Base-by-base conservation (phyloP, 2,797 vertebrate species). In the Ambastaia sidthimunki region DNA sequence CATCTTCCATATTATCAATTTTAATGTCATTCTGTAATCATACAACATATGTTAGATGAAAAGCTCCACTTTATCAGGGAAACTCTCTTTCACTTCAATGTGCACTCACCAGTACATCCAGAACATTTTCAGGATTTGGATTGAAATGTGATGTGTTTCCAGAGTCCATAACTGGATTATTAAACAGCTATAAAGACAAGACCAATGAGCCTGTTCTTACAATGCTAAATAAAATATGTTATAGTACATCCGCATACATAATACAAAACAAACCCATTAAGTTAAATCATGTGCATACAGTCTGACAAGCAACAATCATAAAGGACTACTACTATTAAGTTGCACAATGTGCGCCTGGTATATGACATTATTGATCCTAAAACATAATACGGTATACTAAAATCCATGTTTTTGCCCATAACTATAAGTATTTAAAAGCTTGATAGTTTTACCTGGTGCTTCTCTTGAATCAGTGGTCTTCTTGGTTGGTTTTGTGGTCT, bases 1-100 rank as follows among this genome's bases (percentile, higher is more conserved):
- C 94, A 23, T 95, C 93, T 80, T 94, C 91, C 76, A 83, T 84
- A 82, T 90, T 94, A 23, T 94, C 90, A 57, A 95, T 94, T 86
- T 94, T 88, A 82, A 94, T 85, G 60, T 89, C 89, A 78, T 88
- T 91, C 93, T 94, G 78, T 13, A n/a, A 87, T 62, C 48, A 60
- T 68, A 57, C 7, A 70, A 76, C 74, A 21, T 23, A 72, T 52
- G 71, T 7, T 41, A 31, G 16, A 23, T 69, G 0, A 28, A 28
- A 54, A 48, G n/a, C 10, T 73, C 71, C 9, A 2, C n/a, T 21
- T 7, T 37, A 80, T 31, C 25, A 0, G 1, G 37, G n/a, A 47
- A 15, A 19, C 12, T 5, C 21, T 3, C 28, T 9, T 18, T 47
- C 10, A 31, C 19, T 23, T n/a, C 28, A 48, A 2, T 76, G 4